Evolutionary conservation across 2,888 invertebrate species (phyloP), one percentile per base, ranked within the genome.

Genomic region (Tubiluchus corallicola): DNA sequence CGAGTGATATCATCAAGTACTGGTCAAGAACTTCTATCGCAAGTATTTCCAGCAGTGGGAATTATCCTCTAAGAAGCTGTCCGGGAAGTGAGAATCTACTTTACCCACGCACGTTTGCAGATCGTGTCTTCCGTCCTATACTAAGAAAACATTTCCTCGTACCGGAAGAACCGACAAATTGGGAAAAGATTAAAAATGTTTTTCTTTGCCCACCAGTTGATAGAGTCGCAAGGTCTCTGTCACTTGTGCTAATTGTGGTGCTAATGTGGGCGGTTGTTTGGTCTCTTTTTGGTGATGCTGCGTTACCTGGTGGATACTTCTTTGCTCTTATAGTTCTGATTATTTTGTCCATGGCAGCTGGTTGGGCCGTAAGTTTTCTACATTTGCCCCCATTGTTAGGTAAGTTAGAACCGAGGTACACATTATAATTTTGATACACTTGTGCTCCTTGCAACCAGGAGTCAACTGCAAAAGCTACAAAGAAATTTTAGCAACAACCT

Each of bases 321-420:
- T 62, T 61, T 51, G 55, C 58, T 2, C 48, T 62, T 17, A 47
- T 55, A 17, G 49, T 58, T n/a, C 47, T 62, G 37, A 55, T 60
- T 43, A 49, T 57, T 21, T 51, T 48, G 16, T 54, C 59, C 44
- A 52, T 57, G 43, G 43, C 55, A 38, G 57, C 57, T 18, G 60
- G 61, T 16, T 56, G 55, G 45, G 38, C 56, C 15, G 53, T 57
- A 4, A 48, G 52, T 17, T 49, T 56, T 19, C 40, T 59, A 13
- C 53, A 48, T 19, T 52, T 61, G 17, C 61, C 61, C 15, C 57
- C 60, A n/a, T 39, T 54, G 5, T 42, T 54, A 37, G 53, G 53
- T 54, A 46, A 46, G 37, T 42, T 17, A 19, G 5, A 29, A n/a
- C n/a, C n/a, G n/a, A n/a, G n/a, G n/a, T n/a, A n/a, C n/a, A n/a